Base-by-base conservation (phyloP, 37 sponge, comb jelly and placozoan genomes). In the Petrosia ficiformis region DNA sequence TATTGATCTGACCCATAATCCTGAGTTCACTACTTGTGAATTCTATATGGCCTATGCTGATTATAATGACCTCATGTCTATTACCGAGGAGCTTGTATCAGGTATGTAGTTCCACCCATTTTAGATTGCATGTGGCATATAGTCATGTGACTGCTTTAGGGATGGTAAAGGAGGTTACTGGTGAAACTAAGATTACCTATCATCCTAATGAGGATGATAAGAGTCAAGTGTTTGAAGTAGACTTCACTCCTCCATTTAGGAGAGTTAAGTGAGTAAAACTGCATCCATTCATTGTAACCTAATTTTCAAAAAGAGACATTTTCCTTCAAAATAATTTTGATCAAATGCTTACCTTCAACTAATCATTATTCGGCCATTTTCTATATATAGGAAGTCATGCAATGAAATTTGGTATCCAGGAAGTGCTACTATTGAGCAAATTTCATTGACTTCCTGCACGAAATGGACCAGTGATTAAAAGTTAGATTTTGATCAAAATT, bases 41-140 rank as follows among this genome's bases (percentile, higher is more conserved):
- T 99, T 99, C 83, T 99, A 99, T 90, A 99, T 99, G 99, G 99
- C 99, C 24, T 99, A 93, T 71, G 99, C 99, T 26, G 99, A 99
- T 76, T 99, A 99, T 77, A 74, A 93, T 22, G 99, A 99, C 74
- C 79, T 99, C 56, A 99, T 99, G 92, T 48, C 78, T 44, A 96
- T 99, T 61, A 92, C 99, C 34, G 99, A 99, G 73, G 75, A 83
- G 5, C 78, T 99, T 80, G 41, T 99, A 10, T 89, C 96, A n/a
- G 99, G 99, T 86, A 57, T 56, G 81, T 39, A 25, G 39, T 26
- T 3, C 24, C 10, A 3, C 28, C 2, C 33, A 24, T 44, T 22
- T 43, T 30, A 48, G 16, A 54, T 40, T n/a, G n/a, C n/a, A n/a
- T n/a, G n/a, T n/a, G n/a, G n/a, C n/a, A n/a, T 11, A 33, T 48